phyloP scores from a whole-genome alignment of 2,113 vertebrate species.

The Mesitornis unicolor region DNA sequence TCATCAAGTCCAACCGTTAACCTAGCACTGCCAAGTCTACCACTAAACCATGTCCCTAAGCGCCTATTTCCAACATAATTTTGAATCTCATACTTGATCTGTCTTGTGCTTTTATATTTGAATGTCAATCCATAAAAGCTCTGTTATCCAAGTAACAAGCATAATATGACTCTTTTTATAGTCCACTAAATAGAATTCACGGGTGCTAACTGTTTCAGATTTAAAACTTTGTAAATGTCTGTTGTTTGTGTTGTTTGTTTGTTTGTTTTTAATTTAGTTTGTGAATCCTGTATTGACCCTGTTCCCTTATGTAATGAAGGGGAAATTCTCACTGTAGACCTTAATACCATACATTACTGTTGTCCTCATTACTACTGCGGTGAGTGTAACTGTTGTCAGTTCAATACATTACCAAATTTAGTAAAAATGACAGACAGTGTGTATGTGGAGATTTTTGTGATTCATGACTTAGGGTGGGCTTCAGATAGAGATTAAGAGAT shows the following conservation, averaged over 20 bases:
- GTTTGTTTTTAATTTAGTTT: slow-evolving; percentile 67
- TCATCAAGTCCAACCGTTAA: too few species aligned
- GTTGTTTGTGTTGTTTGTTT: too few species aligned
- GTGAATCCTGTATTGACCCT: slow-evolving; percentile 88
- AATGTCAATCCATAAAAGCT: not conserved
- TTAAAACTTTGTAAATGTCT: not conserved
- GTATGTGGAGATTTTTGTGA: not conserved
- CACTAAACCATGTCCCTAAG: too few species aligned
- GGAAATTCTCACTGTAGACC: slow-evolving; percentile 90
- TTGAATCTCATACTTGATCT: not conserved
- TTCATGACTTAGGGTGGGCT: not conserved
- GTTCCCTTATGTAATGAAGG: slow-evolving; percentile 84
- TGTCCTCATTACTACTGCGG: slow-evolving; percentile 92
- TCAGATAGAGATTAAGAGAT: not conserved
- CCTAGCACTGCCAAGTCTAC: too few species aligned
- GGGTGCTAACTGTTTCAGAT: not conserved
- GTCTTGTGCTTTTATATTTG: not conserved
- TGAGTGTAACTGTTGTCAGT: slow-evolving; percentile 62
- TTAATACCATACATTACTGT: slow-evolving; percentile 85
- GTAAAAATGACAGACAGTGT: not conserved
- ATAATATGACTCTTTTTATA: not conserved
- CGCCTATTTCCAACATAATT: not conserved
- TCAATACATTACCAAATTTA: not conserved
- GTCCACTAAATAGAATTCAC: not conserved
- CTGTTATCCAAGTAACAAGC: not conserved